Evolutionary conservation across 2,888 invertebrate species (phyloP), one percentile per base, ranked within the genome.

Genomic region (Diaprepes abbreviatus): DNA sequence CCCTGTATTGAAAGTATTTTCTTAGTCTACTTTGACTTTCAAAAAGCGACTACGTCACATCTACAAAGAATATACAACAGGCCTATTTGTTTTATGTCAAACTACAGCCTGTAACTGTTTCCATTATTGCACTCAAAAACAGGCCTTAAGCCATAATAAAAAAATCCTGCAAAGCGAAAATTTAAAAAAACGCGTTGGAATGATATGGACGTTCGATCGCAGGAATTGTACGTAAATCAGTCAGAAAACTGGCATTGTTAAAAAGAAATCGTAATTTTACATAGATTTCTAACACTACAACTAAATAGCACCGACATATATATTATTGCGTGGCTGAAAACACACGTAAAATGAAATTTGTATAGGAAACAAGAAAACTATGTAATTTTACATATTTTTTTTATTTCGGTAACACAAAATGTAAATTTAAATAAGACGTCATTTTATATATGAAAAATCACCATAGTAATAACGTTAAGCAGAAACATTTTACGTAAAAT

Each of bases 201-300:
- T 58, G 43, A 31, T 12, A 28, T 10, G 10, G 58, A 38, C 17
- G 36, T 5, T 17, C 38, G 14, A 40, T 10, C 24, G 43, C 58
- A 43, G 58, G 43, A 58, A 58, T 28, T 38, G 21, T 43, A 17
- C 21, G 31, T 43, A 40, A 58, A 58, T 58, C 43, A 58, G 58
- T 58, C 58, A n/a, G 43, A 14, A 28, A 58, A 58, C 58, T 58
- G 58, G 58, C 58, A 58, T 58, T 36, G 24, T 43, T 28, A 16
- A 59, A 55, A 24, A 24, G n/a, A 58, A 24, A 19, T 35, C 7
- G 1, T 21, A 24, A 50, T 16, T 50, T 50, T 60, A 17, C 12
- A 33, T 33, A n/a, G 10, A 14, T 31, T 31, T 59, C 40, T 40
- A 50, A 50, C 28, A 35, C 50, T 62, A 62, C 7, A 62, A 62